Percentiles rank a stretch among this genome's conserved stretches.
These are phyloP conservation scores for Rutilus rutilus DNA, from an alignment of 2,113 vertebrate species.

Conservation along the genomic window DNA sequence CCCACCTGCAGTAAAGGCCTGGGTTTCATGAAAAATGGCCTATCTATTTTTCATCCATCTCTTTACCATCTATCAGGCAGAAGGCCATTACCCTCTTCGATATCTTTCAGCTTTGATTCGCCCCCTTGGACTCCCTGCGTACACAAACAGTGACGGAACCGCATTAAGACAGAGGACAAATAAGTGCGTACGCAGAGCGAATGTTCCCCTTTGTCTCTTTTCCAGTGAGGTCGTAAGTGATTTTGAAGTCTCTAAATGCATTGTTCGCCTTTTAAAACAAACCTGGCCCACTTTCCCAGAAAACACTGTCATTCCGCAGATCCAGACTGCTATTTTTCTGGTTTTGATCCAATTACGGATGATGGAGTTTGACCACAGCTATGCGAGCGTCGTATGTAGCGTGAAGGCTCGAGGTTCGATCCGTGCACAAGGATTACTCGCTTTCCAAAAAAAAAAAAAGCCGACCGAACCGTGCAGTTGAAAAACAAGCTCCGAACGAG, in stretches of 20 bases:
- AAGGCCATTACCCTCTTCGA: conserved; percentile 54
- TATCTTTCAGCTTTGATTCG: conserved; percentile 19
- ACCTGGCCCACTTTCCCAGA: conserved; percentile 1
- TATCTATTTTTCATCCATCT: conserved; percentile 68
- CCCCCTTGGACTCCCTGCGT: neutral
- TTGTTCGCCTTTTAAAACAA: neutral
- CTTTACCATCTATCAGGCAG: conserved; percentile 70
- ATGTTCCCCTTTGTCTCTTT: conserved; percentile 11
- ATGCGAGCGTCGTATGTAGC: conserved; percentile 56
- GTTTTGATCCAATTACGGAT: conserved; percentile 46
- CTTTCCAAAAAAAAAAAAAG: conserved; percentile 43
- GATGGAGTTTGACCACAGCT: conserved; percentile 65
- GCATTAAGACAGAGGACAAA: conserved; percentile 39
- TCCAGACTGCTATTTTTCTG: conserved; percentile 25
- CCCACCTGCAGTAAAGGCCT: conserved; percentile 63
- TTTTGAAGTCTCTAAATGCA: conserved; percentile 19
- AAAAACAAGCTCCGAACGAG: conserved; percentile 15
- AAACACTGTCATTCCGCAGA: neutral
- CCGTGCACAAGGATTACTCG: conserved; percentile 31
- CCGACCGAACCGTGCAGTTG: neutral
- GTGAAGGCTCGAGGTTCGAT: neutral
- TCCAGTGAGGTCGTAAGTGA: neutral
- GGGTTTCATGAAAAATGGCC: conserved; percentile 60
- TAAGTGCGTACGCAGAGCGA: neutral
- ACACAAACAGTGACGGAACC: conserved; percentile 42